Evolutionary conservation across 2,888 invertebrate species (phyloP).

Genomic region (Chrysina gloriosa): DNA sequence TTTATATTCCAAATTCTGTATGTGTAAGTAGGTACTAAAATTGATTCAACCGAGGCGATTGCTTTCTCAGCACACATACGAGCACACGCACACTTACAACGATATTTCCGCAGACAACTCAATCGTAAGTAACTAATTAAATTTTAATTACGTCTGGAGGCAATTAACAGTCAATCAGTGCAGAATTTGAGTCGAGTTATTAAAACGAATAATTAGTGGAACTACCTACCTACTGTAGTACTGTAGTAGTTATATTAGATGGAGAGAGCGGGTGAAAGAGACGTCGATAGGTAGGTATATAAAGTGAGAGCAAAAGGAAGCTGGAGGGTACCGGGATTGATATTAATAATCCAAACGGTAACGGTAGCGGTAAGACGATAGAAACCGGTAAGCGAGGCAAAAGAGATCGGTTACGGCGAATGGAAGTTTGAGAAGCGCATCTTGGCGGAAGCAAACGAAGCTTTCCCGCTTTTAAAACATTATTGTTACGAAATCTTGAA

Average conservation of each 20-base stretch:
- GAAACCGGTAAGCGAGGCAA: constrained; percentile 31
- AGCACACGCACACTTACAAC: constrained; percentile 20
- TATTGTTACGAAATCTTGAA: constrained; percentile 33
- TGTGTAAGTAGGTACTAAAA: background rate
- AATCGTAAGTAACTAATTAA: constrained; percentile 60
- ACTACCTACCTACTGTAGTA: constrained; percentile 55
- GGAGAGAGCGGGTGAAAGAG: constrained; percentile 30
- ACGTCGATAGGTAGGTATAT: background rate
- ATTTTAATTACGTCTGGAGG: constrained; percentile 64
- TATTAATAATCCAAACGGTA: constrained; percentile 57
- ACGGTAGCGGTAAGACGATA: constrained; percentile 23
- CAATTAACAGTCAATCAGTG: constrained; percentile 66
- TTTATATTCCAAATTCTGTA: constrained; percentile 7
- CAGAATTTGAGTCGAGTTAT: constrained; percentile 60
- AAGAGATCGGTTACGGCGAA: constrained; percentile 28
- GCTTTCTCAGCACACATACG: constrained; percentile 17
- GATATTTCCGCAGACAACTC: constrained; percentile 48
- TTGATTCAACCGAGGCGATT: constrained; percentile 25
- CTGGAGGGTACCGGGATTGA: constrained; percentile 60
- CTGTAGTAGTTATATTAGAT: constrained; percentile 58
- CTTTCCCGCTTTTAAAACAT: background rate
- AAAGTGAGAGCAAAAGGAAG: constrained; percentile 35
- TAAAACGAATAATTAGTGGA: constrained; percentile 65
- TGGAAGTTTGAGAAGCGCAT: constrained; percentile 3
- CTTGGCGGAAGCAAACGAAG: constrained; percentile 20